Percentiles rank a stretch among this genome's conserved stretches.
phyloP scores from a whole-genome alignment of 2,113 vertebrate genomes.

The Fregetta grallaria region DNA sequence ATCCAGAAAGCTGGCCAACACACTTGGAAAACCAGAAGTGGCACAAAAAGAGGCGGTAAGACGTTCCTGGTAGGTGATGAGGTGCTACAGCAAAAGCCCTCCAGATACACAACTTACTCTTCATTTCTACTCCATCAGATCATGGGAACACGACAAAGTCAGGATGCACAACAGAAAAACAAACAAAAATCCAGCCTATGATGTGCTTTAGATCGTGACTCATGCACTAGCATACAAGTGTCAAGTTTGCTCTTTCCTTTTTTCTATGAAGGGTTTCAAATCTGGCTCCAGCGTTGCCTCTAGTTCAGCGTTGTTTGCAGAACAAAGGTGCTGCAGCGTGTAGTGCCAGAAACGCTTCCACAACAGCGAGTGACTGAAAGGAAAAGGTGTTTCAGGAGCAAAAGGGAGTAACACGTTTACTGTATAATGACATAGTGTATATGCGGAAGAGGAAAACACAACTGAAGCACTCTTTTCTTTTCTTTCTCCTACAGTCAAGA shows the following conservation, averaged over 20 bases:
- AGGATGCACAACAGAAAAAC: rapidly evolving
- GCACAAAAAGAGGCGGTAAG: neutral
- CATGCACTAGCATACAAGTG: neutral
- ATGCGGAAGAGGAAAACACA: neutral
- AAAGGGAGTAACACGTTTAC: neutral
- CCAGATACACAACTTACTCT: neutral
- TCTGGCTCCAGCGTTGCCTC: neutral
- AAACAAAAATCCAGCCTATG: neutral
- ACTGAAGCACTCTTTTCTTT: neutral
- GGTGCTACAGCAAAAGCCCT: neutral
- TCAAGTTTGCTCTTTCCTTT: neutral
- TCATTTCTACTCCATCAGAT: neutral
- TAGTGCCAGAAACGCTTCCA: neutral
- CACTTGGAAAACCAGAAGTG: neutral
- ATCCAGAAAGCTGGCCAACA: neutral
- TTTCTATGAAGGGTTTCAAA: neutral
- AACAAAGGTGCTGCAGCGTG: neutral
- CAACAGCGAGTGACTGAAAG: neutral
- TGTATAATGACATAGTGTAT: neutral
- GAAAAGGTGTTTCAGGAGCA: neutral
- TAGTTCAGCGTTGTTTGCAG: neutral
- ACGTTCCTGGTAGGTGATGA: neutral
- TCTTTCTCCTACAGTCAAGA: neutral
- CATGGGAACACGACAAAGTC: neutral
- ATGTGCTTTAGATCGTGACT: neutral